Evolutionary conservation across 2,888 invertebrate genomes (phyloP), one percentile per base, ranked within the genome.

Genomic region (Teleiodes luculella): DNA sequence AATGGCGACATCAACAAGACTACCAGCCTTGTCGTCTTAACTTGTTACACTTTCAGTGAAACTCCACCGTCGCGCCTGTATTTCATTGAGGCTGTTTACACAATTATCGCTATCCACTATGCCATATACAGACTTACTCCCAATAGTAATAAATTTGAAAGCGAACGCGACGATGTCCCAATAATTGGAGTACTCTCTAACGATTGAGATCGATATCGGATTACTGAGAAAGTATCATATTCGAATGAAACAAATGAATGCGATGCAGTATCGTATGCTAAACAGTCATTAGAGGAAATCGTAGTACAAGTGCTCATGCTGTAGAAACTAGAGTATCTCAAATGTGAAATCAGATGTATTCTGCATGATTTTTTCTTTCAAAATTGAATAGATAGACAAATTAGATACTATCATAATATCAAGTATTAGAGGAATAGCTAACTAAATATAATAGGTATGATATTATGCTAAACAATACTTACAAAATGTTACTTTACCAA

Each of bases 111-210:
- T 20, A 13, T 28, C 43, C 28, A 1, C 43, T 43, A 37, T 28
- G n/a, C 43, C 43, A 8, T 43, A 43, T 43, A 43, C 43, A 43
- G 43, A 7, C n/a, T 13, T 49, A 41, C 33, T 54, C 48, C 49
- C 39, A 39, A 43, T 33, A 14, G 48, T 31, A 37, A 46, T 54
- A 39, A 48, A 41, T 49, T 33, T 49, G 41, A 48, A 54, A 48
- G 48, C 41, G 33, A 54, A 35, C 24, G 37, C 41, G 30, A 24
- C 20, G 46, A 16, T 37, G 37, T 45, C 31, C 37, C n/a, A 24
- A 46, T 55, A 55, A 55, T 47, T 52, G 55, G 51, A 55, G 39
- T 46, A 46, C 53, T 52, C 47, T 55, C 48, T 53, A 47, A 35
- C 36, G 41, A 55, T 41, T 20, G 24, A 48, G 50, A 54, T 50